phyloP scores from a whole-genome alignment of 2,888 invertebrate genomes.

The Amphiduros pacificus region DNA sequence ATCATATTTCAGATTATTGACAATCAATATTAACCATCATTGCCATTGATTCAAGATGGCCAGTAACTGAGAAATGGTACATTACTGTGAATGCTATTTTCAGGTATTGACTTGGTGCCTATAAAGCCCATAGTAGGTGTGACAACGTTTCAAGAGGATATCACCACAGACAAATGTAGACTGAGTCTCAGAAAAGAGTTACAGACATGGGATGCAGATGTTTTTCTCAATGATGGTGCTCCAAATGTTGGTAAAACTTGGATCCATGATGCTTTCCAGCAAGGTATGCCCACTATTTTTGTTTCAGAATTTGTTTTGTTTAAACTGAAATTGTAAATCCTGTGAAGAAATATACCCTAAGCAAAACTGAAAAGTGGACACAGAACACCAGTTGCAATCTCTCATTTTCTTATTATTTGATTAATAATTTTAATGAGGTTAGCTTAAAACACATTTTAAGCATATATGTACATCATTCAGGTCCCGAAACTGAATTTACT shows the following conservation, averaged over 20 bases:
- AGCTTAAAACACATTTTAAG: too few species aligned
- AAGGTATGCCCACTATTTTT: too few species aligned
- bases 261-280: slow-evolving; percentile 96
- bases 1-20: not conserved
- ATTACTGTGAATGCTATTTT: not conserved
- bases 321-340: too few species aligned
- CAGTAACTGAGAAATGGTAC: not conserved
- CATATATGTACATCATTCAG: too few species aligned
- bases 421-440: too few species aligned
- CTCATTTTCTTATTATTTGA: too few species aligned
- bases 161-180: slow-evolving; percentile 90
- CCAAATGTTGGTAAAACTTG: slow-evolving; percentile 96
- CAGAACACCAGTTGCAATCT: too few species aligned
- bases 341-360: too few species aligned
- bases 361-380: too few species aligned
- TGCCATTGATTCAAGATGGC: not conserved
- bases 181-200: slow-evolving; percentile 78
- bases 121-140: slow-evolving; percentile 90
- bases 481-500: too few species aligned
- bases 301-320: too few species aligned
- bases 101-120: slow-evolving; percentile 90
- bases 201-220: slow-evolving; percentile 95
- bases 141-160: slow-evolving; percentile 88
- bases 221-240: slow-evolving; percentile 95
- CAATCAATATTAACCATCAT: not conserved